Percentiles rank a stretch among this genome's conserved stretches.
Conservation (phyloP, 2,113 vertebrate species). For the Zeus faber region DNA sequence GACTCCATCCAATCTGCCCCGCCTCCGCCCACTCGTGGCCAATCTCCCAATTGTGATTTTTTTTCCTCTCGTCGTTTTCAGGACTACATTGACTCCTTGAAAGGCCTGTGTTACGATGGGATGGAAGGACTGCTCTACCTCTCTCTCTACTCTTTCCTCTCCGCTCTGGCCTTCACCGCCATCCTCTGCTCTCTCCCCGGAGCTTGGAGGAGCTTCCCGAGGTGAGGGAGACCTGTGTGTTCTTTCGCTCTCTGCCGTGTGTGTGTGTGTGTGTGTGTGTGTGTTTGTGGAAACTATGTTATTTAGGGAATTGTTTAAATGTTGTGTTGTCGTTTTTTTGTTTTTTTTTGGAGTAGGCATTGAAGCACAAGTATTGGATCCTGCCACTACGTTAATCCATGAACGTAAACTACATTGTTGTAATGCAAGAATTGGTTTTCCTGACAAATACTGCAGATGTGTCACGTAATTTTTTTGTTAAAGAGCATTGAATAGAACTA, state of each 20-base stretch:
- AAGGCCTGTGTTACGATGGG: slow-evolving; percentile 87
- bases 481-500: too few relatives aligned
- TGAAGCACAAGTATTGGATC: too few relatives aligned
- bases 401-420: too few relatives aligned
- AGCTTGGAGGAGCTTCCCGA: slow-evolving; percentile 88
- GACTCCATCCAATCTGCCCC: not conserved
- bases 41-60: not conserved
- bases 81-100: slow-evolving; percentile 86
- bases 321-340: not conserved
- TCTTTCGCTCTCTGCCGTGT: too few relatives aligned
- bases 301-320: not conserved
- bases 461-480: too few relatives aligned
- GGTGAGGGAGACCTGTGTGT: slow-evolving; percentile 66
- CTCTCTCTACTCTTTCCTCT: slow-evolving; percentile 87
- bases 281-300: not conserved
- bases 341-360: not conserved
- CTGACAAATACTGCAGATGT: too few relatives aligned
- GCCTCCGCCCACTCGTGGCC: not conserved
- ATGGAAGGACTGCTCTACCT: slow-evolving; percentile 90
- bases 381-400: too few relatives aligned
- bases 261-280: not conserved
- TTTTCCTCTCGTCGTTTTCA: slow-evolving; percentile 33
- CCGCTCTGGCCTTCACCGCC: slow-evolving; percentile 84
- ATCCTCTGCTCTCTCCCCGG: slow-evolving; percentile 88
- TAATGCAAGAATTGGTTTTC: too few relatives aligned